A percentile compares a stretch with the other conserved stretches of the same genome.
Evolutionary conservation across 1,140 invertebrate species (phyloP).

Genomic region (Pogonognathellus flavescens): DNA sequence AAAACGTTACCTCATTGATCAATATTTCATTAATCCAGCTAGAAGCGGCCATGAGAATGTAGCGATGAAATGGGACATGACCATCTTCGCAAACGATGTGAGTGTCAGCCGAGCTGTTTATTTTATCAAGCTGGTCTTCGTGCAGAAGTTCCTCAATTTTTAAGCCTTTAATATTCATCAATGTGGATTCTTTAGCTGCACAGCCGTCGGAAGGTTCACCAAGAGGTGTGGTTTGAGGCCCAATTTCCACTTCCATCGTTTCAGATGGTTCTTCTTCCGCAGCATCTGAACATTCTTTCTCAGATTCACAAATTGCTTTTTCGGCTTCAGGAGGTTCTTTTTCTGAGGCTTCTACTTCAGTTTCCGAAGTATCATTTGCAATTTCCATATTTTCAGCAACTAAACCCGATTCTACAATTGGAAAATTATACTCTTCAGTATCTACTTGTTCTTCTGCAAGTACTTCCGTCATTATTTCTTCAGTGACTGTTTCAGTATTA

Average conservation of each 20-base stretch:
- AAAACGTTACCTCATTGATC: background rate
- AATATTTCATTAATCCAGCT: background rate
- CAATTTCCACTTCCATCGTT: background rate
- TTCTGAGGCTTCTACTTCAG: too few relatives aligned
- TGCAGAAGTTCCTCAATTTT: conserved; percentile 1
- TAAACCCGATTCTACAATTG: too few relatives aligned
- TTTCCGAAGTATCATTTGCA: too few relatives aligned
- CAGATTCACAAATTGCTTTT: too few relatives aligned
- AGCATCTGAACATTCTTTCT: too few relatives aligned
- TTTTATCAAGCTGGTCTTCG: background rate
- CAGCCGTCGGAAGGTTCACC: background rate
- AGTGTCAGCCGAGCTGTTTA: background rate
- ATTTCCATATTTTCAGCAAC: too few relatives aligned
- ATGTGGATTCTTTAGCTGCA: background rate
- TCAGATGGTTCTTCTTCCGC: background rate
- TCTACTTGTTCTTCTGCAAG: background rate
- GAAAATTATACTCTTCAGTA: too few relatives aligned
- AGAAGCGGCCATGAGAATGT: conserved; percentile 20
- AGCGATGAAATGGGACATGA: conserved; percentile 19
- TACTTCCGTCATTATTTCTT: background rate
- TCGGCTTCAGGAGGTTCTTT: background rate
- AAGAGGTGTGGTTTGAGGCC: background rate
- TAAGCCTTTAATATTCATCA: conserved; percentile 20
- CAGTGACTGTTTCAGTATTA: background rate
- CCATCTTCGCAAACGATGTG: conserved; percentile 36